Percentiles rank a stretch among this genome's conserved stretches.
Evolutionary conservation across 2,113 vertebrate genomes (phyloP).

Genomic region (Cercocebus atys): DNA sequence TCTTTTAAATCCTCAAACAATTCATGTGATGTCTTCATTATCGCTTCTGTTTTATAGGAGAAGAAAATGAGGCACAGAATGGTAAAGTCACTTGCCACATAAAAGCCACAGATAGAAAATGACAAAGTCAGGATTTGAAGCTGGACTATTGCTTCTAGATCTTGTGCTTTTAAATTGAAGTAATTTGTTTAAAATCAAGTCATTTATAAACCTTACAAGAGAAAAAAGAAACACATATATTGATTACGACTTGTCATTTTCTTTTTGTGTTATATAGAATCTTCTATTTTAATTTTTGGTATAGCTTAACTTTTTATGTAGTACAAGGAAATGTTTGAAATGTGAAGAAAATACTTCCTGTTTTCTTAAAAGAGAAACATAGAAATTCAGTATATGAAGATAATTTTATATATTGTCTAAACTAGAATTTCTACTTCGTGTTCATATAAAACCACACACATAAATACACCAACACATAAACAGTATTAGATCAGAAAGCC

Average conservation of each 20-base stretch:
- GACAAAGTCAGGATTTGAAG: neutral
- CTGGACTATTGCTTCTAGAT: neutral
- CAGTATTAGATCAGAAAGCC: neutral
- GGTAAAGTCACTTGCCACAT: neutral
- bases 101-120: neutral
- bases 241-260: neutral
- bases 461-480: neutral
- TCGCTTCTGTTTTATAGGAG: neutral
- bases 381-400: neutral
- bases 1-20: neutral
- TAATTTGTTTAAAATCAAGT: neutral
- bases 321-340: slow-evolving; percentile 4
- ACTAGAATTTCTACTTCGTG: slow-evolving; percentile 15
- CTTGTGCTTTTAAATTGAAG: neutral
- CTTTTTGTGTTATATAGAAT: neutral
- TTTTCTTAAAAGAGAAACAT: slow-evolving; percentile 35
- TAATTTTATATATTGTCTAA: slow-evolving; percentile 1
- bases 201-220: neutral
- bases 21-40: neutral
- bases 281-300: neutral
- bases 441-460: neutral
- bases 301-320: neutral
- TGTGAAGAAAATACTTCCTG: neutral
- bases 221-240: neutral
- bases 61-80: neutral